Conservation (phyloP, 2,797 vertebrate species). For the Chelon auratus region DNA sequence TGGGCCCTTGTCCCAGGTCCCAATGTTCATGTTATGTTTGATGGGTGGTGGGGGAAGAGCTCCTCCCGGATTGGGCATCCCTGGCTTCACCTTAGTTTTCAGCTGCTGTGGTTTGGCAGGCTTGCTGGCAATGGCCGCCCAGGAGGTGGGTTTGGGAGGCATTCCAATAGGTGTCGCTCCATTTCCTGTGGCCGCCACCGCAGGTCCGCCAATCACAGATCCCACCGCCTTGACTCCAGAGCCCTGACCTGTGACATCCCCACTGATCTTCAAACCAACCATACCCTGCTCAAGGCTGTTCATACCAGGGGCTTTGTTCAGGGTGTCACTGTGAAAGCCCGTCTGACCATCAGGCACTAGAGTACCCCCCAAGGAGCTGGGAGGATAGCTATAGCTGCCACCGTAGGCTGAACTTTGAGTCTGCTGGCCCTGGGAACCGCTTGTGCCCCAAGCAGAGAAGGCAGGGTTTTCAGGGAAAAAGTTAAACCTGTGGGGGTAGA, state of each 20-base stretch:
- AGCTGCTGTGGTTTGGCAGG: constrained; percentile 93
- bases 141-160: constrained; percentile 93
- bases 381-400: constrained; percentile 95
- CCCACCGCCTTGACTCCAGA: constrained; percentile 93
- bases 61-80: constrained; percentile 85
- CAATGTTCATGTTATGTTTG: constrained; percentile 98
- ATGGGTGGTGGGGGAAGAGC: constrained; percentile 92
- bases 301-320: constrained; percentile 96
- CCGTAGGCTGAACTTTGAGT: constrained; percentile 95
- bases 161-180: constrained; percentile 89
- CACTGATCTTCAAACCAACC: constrained; percentile 94
- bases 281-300: constrained; percentile 97
- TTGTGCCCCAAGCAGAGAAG: constrained; percentile 96
- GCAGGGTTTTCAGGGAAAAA: constrained; percentile 97
- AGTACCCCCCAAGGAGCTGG: constrained; percentile 93
- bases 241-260: constrained; percentile 86
- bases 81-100: constrained; percentile 92
- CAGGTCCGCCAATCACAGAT: constrained; percentile 90
- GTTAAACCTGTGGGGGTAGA: constrained; percentile 96
- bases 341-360: constrained; percentile 93
- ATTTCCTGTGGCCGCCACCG: constrained; percentile 87
- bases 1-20: constrained; percentile 96
- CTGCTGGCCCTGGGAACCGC: constrained; percentile 95
- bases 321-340: constrained; percentile 93
- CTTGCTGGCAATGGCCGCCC: constrained; percentile 97